These are phyloP conservation scores for Melikaiella ostensackeni DNA, from an alignment of 2,888 invertebrate genomes.

Conservation along the genomic window DNA sequence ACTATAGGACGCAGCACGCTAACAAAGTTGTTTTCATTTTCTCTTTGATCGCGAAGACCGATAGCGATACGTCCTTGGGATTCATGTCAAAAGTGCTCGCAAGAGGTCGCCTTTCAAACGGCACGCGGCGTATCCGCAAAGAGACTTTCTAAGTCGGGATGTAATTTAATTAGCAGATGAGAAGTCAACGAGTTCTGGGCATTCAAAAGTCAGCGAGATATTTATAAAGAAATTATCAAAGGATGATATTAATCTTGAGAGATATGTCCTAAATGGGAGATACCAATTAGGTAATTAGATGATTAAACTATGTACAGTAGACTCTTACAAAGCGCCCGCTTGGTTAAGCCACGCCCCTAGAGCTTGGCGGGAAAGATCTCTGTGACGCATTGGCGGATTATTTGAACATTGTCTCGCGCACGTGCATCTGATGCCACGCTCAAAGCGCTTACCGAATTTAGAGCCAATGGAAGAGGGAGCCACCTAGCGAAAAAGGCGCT, in stretches of 20 bases:
- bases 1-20: constrained; percentile 41
- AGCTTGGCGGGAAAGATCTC: too few species aligned
- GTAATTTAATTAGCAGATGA: constrained; percentile 34
- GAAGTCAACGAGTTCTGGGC: neutral
- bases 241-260: neutral
- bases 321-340: too few species aligned
- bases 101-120: constrained; percentile 32
- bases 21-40: constrained; percentile 55
- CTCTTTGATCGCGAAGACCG: constrained; percentile 42
- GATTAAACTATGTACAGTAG: too few species aligned
- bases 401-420: too few species aligned
- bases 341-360: too few species aligned
- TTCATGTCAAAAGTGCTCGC: constrained; percentile 34
- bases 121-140: constrained; percentile 24
- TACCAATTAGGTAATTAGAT: neutral
- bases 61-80: constrained; percentile 26
- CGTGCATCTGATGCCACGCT: too few species aligned
- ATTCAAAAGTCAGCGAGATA: neutral
- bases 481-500: too few species aligned
- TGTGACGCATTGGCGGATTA: too few species aligned
- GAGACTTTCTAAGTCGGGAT: constrained; percentile 22
- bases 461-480: too few species aligned
- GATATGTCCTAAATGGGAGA: neutral
- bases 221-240: neutral
- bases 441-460: too few species aligned